Evolutionary conservation across 2,113 vertebrate species (phyloP), one percentile per base, ranked within the genome.

Genomic region (Tetraodon nigroviridis): DNA sequence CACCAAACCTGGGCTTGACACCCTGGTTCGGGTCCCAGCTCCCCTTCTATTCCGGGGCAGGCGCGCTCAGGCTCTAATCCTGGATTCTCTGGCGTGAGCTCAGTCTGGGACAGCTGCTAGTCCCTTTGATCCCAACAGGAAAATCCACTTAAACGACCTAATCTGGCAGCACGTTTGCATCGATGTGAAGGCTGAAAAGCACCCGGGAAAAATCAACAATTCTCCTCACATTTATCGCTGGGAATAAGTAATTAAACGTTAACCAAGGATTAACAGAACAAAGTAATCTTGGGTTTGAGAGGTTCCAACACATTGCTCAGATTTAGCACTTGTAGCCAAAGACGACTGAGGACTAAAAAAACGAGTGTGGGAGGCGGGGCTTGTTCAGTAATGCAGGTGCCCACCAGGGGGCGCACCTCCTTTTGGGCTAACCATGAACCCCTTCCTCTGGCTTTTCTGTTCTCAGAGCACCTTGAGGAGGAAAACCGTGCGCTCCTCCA

Each of bases 391-490:
- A 4, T 27, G 24, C 27, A 51, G 8, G 27, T 24, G 41, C 15
- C 42, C 42, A 44, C 14, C 42, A 16, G 42, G 32, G 32, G 32
- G 8, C 7, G 32, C 2, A 11, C 8, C 5, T 37, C 20, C 40
- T 53, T 16, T 46, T 20, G 8, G 12, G 22, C 5, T 0, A 3
- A 32, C 42, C 14, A 58, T 68, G 12, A 49, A 1, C 16, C 3
- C 10, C 1, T n/a, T 47, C 1, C 20, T 17, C 44, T 65, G 2
- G 12, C 40, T 76, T 71, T 79, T 80, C 24, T 64, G 67, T 42
- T 67, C 64, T 51, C 87, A 99, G 94, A 93, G 90, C 84, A 92
- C 94, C 68, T 73, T 93, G 82, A 98, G 93, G 91, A 97, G 92
- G 80, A 90, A 92, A 78, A 90, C 90, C 21, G 79, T 90, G 54